Conservation (phyloP, 2,797 vertebrate species). For the Etheostoma nigrum region DNA sequence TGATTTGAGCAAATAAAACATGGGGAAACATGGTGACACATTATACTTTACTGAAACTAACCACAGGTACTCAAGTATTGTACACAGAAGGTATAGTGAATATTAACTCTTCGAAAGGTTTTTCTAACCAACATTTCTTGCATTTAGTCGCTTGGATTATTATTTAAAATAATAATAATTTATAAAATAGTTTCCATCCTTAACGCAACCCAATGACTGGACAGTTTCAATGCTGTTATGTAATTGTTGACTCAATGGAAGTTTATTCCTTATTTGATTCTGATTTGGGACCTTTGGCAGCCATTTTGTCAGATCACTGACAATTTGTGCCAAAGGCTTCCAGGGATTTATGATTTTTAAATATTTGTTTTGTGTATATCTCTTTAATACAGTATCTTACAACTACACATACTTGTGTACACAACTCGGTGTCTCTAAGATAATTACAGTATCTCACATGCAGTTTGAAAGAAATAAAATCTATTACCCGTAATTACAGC, state of each 20-base stretch:
- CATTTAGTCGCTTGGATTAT: not conserved
- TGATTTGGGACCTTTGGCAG: slow-evolving; percentile 50
- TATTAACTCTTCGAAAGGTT: not conserved
- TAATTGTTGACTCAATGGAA: not conserved
- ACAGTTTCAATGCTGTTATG: not conserved
- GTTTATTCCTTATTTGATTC: slow-evolving; percentile 3
- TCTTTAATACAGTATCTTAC: not conserved
- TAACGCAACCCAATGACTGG: not conserved
- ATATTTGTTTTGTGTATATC: not conserved
- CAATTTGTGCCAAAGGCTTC: slow-evolving; percentile 31
- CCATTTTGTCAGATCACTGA: slow-evolving; percentile 71
- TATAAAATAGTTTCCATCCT: not conserved
- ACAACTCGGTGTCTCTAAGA: not conserved
- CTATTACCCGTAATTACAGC: not conserved
- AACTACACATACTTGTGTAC: not conserved
- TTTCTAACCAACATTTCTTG: not conserved
- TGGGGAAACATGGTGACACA: slow-evolving; percentile 1
- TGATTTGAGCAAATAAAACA: slow-evolving; percentile 23
- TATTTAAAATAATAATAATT: not conserved
- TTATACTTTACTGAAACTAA: slow-evolving; percentile 8
- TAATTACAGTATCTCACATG: not conserved
- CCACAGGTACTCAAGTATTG: not conserved
- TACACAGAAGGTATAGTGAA: not conserved
- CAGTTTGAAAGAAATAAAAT: slow-evolving; percentile 4
- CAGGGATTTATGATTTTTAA: slow-evolving; percentile 15